Base-by-base conservation (phyloP, 2,113 vertebrate genomes). In the Dipodomys merriami region DNA sequence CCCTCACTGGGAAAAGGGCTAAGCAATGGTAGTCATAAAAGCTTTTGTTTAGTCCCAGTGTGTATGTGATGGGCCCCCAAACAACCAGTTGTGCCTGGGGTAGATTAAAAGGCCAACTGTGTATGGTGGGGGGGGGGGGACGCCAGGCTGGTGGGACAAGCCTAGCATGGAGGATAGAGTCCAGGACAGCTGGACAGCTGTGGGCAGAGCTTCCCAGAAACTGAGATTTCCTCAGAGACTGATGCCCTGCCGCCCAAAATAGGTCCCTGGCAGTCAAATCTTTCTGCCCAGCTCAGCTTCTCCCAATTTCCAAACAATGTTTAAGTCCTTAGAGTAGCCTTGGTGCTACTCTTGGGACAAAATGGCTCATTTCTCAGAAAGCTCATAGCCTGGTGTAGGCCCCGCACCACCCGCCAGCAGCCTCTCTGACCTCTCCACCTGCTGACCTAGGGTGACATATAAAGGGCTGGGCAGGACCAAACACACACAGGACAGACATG, bases 1-100 rank as follows among this genome's bases (percentile, higher is more conserved):
- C 72, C 67, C 23, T 65, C 29, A n/a, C 68, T 81, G 44, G 69
- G 49, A 87, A 65, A 95, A 82, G 67, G 68, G 60, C 22, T 90
- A 44, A 83, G 68, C 53, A 83, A 93, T 62, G 30, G 81, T 67
- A 71, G 39, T 86, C 65, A 97, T 94, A 97, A 69, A 64, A 83
- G 22, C 71, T 79, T 94, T 84, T 85, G 71, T 94, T 39, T 74
- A 84, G 49, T 72, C 64, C 62, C 91, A 82, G 20, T 25, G 29
- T 76, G 81, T 67, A 22, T 83, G 64, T 73, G 11, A 77, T 76
- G 71, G 29, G 30, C 35, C 29, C 46, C n/a, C 10, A 0, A 76
- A 81, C 72, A 80, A 62, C 53, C 67, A 27, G 35, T 73, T 23
- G 15, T 83, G 81, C 60, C 86, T 33, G 30, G 18, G 16, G 19